Evolutionary conservation across 2,797 vertebrate genomes (phyloP).

Genomic region (Takifugu rubripes): DNA sequence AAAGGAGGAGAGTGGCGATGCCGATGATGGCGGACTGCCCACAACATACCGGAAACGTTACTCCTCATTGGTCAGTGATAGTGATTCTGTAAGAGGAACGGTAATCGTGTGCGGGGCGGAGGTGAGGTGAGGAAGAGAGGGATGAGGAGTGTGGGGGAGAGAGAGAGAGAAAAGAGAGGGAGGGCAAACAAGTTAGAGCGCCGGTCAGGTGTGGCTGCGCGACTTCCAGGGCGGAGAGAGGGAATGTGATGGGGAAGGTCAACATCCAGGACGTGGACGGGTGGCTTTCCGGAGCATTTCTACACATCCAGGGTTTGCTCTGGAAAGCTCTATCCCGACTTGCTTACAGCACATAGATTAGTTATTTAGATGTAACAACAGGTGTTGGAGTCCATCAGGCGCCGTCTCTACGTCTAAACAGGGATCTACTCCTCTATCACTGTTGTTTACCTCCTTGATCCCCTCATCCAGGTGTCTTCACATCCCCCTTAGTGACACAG

Average conservation of each 20-base stretch:
- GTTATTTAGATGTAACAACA: too few relatives aligned
- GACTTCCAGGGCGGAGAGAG: constrained; percentile 31
- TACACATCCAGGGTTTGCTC: too few relatives aligned
- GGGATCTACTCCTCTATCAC: constrained; percentile 22
- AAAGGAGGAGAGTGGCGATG: constrained; percentile 15
- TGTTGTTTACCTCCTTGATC: constrained; percentile 59
- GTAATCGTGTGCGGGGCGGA: constrained; percentile 81
- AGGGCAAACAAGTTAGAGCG: constrained; percentile 63
- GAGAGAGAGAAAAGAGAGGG: constrained; percentile 68
- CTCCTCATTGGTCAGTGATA: constrained; percentile 98
- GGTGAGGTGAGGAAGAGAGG: constrained; percentile 74
- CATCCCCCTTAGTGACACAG: constrained; percentile 64
- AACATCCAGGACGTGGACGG: neutral
- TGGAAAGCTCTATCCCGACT: too few relatives aligned
- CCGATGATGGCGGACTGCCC: constrained; percentile 57
- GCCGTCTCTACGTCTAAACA: constrained; percentile 26
- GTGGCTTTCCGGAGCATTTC: constrained; percentile 6
- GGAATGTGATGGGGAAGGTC: neutral
- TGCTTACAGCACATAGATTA: too few relatives aligned
- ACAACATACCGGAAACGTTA: constrained; percentile 88
- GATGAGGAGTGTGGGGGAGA: constrained; percentile 29
- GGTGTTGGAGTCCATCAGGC: neutral
- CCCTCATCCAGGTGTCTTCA: constrained; percentile 60
- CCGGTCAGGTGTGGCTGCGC: constrained; percentile 51
- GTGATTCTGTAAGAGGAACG: constrained; percentile 97